A percentile compares a stretch with the other conserved stretches of the same genome.
Evolutionary conservation across 1,140 invertebrate genomes (phyloP).

Genomic region (Lordiphosa mommai): DNA sequence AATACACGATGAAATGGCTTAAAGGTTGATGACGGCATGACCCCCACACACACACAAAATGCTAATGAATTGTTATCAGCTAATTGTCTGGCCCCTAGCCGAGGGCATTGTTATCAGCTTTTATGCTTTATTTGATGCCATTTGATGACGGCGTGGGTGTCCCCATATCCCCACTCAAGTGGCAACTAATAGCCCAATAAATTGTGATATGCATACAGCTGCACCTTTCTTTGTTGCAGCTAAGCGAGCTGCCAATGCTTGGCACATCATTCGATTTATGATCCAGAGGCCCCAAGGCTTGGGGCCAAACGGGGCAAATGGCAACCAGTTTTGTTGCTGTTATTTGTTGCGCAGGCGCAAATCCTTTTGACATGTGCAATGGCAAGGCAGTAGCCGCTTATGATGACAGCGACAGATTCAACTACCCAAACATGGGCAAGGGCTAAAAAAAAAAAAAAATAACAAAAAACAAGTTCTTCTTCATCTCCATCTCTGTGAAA

Average conservation of each 20-base stretch:
- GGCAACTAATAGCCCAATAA: constrained; percentile 71
- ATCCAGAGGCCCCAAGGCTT: constrained; percentile 13
- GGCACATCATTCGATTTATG: constrained; percentile 54
- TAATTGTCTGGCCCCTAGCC: constrained; percentile 37
- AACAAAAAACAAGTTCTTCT: constrained; percentile 58
- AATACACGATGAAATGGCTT: constrained; percentile 31
- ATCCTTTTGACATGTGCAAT: constrained; percentile 59
- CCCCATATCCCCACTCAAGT: constrained; percentile 50
- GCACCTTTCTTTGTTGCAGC: constrained; percentile 16
- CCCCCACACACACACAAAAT: constrained; percentile 54
- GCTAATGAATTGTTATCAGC: constrained; percentile 72
- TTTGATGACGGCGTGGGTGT: constrained; percentile 53
- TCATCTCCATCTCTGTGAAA: constrained; percentile 22
- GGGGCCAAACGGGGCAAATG: constrained; percentile 22
- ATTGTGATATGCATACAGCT: constrained; percentile 30
- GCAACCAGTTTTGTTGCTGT: constrained; percentile 36
- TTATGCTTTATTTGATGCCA: constrained; percentile 55
- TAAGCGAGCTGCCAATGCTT: constrained; percentile 52
- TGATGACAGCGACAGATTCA: constrained; percentile 48
- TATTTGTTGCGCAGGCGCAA: constrained; percentile 24
- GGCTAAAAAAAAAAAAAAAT: no score
- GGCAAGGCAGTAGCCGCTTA: constrained; percentile 28
- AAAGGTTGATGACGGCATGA: constrained; percentile 6
- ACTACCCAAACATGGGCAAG: constrained; percentile 41
- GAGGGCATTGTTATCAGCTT: constrained; percentile 51